Percentiles rank a stretch among this genome's conserved stretches.
phyloP scores from a whole-genome alignment of 2,888 invertebrate genomes.

The Entomobrya proxima region DNA sequence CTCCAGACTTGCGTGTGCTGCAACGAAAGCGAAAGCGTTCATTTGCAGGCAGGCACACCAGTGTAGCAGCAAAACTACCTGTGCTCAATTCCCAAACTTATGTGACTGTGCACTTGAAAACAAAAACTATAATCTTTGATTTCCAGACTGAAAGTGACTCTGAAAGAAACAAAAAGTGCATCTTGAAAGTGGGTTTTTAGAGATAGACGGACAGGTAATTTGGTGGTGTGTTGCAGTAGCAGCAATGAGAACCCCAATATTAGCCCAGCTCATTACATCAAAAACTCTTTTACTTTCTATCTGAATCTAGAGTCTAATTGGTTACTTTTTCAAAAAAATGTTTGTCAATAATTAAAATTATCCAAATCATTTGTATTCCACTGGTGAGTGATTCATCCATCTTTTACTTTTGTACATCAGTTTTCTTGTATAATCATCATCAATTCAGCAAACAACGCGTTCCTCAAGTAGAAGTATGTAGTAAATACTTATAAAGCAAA shows the following conservation, averaged over 20 bases:
- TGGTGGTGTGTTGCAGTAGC: background rate
- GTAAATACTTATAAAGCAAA: constrained; percentile 6
- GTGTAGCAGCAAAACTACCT: background rate
- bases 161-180: background rate
- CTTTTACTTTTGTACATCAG: background rate
- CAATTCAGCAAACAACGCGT: background rate
- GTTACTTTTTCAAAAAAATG: constrained; percentile 25
- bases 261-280: background rate
- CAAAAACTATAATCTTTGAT: background rate
- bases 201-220: background rate
- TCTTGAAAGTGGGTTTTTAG: background rate
- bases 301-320: constrained; percentile 25
- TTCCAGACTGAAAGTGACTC: constrained; percentile 20
- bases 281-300: constrained; percentile 41
- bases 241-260: constrained; percentile 59
- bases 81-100: background rate
- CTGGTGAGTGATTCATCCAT: background rate
- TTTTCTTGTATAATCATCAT: background rate
- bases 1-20: constrained; percentile 56
- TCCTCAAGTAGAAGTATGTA: background rate
- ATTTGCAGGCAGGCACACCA: constrained; percentile 6
- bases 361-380: constrained; percentile 14
- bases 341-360: constrained; percentile 15
- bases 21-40: constrained; percentile 49
- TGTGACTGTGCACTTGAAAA: constrained; percentile 10